Evolutionary conservation across 2,113 vertebrate species (phyloP), one percentile per base, ranked within the genome.

Genomic region (Alethe castanea): DNA sequence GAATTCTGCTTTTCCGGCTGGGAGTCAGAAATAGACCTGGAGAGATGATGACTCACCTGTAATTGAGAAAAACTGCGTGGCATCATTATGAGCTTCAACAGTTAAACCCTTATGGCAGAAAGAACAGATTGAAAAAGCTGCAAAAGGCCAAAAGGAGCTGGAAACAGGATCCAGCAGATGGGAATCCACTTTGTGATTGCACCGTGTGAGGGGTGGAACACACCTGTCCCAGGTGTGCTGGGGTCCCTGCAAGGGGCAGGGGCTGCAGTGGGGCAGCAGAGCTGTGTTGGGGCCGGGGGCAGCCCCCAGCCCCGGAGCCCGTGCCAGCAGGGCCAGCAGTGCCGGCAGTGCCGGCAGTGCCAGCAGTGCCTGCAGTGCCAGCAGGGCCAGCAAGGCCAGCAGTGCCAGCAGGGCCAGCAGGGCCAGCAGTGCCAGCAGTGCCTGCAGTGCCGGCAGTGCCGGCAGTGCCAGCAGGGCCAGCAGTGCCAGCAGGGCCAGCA

Each of bases 21-120:
- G 18, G 76, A 80, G 73, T 88, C 91, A 95, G 93, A 95, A 97
- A 96, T 94, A 96, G 95, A 91, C 67, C 64, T 57, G 59, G 84
- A 78, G 88, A 85, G 86, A 91, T 7, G 84, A 91, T 96, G 96
- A 96, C 74, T 97, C 95, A 96, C 95, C 95, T 93, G 93, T 62
- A 86, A 91, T 83, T 64, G 93, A 91, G 93, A 77, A 78, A 87
- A 81, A 50, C 70, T 11, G 56, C 42, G 23, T 54, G 81, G 59
- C 95, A 88, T 20, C 90, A 29, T 57, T 28, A 11, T 11, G 86
- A 65, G 74, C 64, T 47, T 26, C 42, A 81, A 40, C 81, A 57
- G 88, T 93, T 72, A 70, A 81, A 62, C 12, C 38, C 81, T 3
- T 25, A 5, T 61, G 36, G 60, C 47, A 45, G 56, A 6, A 57